A percentile compares a stretch with the other conserved stretches of the same genome.
phyloP scores from a whole-genome alignment of 2,797 vertebrate species.

The Sebastiscus tertius region DNA sequence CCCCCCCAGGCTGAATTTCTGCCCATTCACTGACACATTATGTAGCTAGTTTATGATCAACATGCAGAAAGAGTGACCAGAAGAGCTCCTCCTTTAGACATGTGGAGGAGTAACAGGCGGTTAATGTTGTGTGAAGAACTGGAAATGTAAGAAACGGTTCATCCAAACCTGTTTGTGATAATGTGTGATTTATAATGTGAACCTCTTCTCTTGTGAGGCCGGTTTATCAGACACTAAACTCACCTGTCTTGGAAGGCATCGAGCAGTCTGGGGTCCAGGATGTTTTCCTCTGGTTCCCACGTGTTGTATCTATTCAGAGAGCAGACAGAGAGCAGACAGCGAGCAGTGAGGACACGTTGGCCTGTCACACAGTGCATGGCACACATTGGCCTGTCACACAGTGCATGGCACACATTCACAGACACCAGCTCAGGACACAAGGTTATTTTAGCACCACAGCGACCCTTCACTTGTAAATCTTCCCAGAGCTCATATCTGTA shows the following conservation, averaged over 20 bases:
- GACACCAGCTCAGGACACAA: neutral
- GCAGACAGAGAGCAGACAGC: neutral
- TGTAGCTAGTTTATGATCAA: neutral
- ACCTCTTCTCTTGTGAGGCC: neutral
- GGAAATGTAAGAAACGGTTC: neutral
- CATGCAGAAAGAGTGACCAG: neutral
- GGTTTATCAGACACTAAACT: conserved; percentile 36
- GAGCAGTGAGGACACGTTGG: neutral
- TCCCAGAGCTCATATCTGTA: neutral
- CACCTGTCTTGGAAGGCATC: conserved; percentile 94
- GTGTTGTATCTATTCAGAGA: conserved; percentile 90
- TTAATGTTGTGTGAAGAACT: neutral
- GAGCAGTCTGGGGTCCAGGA: conserved; percentile 92
- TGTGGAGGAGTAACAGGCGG: neutral
- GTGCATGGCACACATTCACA: neutral
- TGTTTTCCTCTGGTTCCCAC: conserved; percentile 96
- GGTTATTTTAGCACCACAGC: neutral
- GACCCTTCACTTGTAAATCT: neutral
- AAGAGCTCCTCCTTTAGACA: neutral
- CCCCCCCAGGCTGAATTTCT: neutral
- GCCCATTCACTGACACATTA: neutral
- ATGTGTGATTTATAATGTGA: neutral
- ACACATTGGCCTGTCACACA: neutral
- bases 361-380: neutral
- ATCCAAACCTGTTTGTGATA: neutral